Percentiles rank a stretch among this genome's conserved stretches.
Conservation (phyloP, 2,797 vertebrate genomes). For the Mus spretus region DNA sequence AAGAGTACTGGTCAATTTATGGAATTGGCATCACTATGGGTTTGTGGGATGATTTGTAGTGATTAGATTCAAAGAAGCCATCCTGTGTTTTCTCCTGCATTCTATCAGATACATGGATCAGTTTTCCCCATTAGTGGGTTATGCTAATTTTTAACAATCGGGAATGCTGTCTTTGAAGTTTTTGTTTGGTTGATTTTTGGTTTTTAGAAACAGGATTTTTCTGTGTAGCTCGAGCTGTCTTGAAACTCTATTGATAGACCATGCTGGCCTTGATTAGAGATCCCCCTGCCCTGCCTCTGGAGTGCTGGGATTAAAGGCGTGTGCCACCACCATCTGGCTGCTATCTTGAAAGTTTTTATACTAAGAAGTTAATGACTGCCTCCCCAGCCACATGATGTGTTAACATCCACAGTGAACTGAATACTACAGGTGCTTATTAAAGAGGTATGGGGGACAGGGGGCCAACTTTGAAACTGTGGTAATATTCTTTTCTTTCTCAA, state of each 20-base stretch:
- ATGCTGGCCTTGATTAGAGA: background rate
- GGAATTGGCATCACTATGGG: background rate
- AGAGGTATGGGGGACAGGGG: background rate
- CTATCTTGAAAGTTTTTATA: background rate
- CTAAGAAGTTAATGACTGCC: background rate
- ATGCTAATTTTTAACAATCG: background rate
- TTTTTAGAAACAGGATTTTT: background rate
- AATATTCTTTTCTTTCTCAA: constrained; percentile 23
- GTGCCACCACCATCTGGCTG: background rate
- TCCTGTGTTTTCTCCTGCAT: background rate
- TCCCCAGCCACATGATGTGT: background rate
- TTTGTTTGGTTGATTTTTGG: background rate
- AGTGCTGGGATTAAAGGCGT: background rate
- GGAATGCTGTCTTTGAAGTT: background rate
- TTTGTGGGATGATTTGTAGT: background rate
- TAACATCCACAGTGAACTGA: background rate
- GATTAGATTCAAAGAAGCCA: background rate
- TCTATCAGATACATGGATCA: background rate
- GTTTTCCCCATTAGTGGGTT: background rate
- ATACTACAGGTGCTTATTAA: background rate
- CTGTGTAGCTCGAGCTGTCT: background rate
- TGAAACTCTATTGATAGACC: background rate
- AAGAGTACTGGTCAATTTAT: background rate
- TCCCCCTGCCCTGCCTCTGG: background rate
- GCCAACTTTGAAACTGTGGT: background rate